These are phyloP conservation scores for Cremastobaeus sp. DNA, from an alignment of 2,888 invertebrate genomes.

Conservation along the genomic window DNA sequence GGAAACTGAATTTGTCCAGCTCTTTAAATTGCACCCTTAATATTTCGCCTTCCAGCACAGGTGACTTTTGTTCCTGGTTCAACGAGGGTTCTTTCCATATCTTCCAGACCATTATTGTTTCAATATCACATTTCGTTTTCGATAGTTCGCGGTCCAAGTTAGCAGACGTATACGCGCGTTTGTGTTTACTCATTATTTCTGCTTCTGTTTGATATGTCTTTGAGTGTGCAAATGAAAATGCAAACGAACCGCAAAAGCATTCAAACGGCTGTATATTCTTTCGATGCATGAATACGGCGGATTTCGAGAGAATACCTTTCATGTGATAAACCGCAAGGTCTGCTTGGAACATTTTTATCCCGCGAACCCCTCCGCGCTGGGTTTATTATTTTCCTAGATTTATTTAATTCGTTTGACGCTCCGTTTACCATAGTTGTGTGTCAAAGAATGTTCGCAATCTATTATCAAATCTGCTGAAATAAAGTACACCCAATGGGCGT, in stretches of 20 bases:
- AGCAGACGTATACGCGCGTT: conserved; percentile 4
- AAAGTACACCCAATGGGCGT: too few species aligned
- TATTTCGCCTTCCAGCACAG: too few species aligned
- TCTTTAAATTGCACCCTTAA: too few species aligned
- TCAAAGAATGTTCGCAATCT: too few species aligned
- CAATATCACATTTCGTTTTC: conserved; percentile 1
- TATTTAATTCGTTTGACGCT: conserved; percentile 46
- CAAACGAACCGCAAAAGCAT: conserved; percentile 51
- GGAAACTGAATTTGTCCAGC: too few species aligned
- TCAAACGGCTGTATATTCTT: conserved; percentile 52
- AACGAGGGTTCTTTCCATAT: too few species aligned
- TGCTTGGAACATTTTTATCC: conserved; percentile 39
- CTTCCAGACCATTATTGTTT: neutral
- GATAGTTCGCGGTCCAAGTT: conserved; percentile 9
- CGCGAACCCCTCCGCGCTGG: neutral
- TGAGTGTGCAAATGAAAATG: conserved; percentile 52
- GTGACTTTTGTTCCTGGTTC: too few species aligned
- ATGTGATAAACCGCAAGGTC: conserved; percentile 52
- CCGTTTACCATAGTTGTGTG: too few species aligned
- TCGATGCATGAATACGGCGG: conserved; percentile 27
- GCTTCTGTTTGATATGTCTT: conserved; percentile 30
- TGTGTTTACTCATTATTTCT: conserved; percentile 35
- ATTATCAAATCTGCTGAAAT: too few species aligned
- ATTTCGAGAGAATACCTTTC: conserved; percentile 50
- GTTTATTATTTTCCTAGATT: conserved; percentile 38